Conservation (phyloP, 2,888 invertebrate species). For the Sesia apiformis region DNA sequence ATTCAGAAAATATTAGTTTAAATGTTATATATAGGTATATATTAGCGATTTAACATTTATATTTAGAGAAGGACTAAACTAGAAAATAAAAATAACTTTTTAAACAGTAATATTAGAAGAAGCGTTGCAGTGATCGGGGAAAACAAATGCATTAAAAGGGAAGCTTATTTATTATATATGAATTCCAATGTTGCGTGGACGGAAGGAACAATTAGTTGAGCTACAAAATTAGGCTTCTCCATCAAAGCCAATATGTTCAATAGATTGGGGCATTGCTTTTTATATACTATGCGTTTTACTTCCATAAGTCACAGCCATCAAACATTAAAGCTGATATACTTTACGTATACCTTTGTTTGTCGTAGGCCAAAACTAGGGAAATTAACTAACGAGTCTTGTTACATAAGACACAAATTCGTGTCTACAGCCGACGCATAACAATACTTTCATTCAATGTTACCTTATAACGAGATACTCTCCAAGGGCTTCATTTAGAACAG, state of each 20-base stretch:
- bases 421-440: too few relatives aligned
- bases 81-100: conserved; percentile 7
- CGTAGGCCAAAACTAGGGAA: conserved; percentile 16
- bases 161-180: conserved; percentile 54
- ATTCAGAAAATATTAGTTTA: conserved; percentile 30
- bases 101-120: not conserved
- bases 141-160: conserved; percentile 34
- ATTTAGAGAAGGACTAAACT: conserved; percentile 14
- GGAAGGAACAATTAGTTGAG: conserved; percentile 63
- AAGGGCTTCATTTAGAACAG: too few relatives aligned
- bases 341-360: conserved; percentile 21
- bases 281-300: conserved; percentile 13
- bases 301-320: conserved; percentile 36
- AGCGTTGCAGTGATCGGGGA: conserved; percentile 1
- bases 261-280: conserved; percentile 32
- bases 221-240: conserved; percentile 31
- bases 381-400: not conserved
- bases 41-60: conserved; percentile 18
- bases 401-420: not conserved
- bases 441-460: too few relatives aligned
- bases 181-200: conserved; percentile 57
- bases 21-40: conserved; percentile 11
- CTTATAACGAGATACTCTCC: too few relatives aligned
- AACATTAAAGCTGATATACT: conserved; percentile 30
- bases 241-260: conserved; percentile 12